Evolutionary conservation across 2,797 vertebrate genomes (phyloP).

Genomic region (Galago senegalensis): DNA sequence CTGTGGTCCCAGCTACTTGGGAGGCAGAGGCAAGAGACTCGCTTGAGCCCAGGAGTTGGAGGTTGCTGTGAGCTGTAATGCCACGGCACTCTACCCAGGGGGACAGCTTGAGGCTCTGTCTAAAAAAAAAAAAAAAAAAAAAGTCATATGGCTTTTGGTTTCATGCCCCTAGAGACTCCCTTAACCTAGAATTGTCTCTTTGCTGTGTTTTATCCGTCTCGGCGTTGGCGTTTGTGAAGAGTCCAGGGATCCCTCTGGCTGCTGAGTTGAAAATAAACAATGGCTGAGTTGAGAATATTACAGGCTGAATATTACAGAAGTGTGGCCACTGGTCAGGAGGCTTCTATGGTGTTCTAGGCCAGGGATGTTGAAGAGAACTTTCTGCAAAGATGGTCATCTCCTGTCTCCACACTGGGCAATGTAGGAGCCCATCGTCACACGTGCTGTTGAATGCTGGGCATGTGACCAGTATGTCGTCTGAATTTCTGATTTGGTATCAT

Average conservation of each 20-base stretch:
- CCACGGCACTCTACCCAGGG: no score
- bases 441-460: rapidly evolving
- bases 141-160: background rate
- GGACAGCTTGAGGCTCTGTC: no score
- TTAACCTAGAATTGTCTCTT: background rate
- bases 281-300: no score
- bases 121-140: no score
- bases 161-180: background rate
- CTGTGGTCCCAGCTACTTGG: no score
- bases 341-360: rapidly evolving
- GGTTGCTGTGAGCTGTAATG: no score
- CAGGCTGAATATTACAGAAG: background rate
- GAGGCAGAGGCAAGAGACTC: no score
- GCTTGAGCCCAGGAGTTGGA: no score
- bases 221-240: background rate
- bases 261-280: background rate
- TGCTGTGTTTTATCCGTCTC: background rate
- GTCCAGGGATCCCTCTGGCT: background rate
- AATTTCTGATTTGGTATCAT: background rate
- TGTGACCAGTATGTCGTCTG: background rate
- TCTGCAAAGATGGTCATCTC: background rate
- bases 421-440: rapidly evolving
- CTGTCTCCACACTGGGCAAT: rapidly evolving
- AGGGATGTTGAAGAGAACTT: rapidly evolving
- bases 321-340: background rate